A percentile compares a stretch with the other conserved stretches of the same genome.
Conservation (phyloP, 1,140 invertebrate species). For the Carposina sasakii region DNA sequence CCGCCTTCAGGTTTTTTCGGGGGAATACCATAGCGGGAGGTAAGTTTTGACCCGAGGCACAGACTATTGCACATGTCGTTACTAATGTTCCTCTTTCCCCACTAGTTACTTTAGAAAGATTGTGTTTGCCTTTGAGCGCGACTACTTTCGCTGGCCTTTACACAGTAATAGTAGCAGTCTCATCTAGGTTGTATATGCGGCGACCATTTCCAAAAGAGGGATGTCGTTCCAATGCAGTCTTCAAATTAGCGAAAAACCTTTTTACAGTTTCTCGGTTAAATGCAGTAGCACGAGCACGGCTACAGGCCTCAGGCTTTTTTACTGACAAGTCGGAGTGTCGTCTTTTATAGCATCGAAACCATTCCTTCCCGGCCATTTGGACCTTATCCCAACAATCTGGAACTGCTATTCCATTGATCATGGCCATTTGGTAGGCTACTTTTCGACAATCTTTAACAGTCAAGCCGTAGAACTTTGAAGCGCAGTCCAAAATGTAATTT, state of each 20-base stretch:
- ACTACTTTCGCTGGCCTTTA: too few relatives aligned
- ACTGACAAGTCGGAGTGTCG: constrained; percentile 46
- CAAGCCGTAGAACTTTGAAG: constrained; percentile 37
- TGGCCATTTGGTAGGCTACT: constrained; percentile 54
- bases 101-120: constrained; percentile 52
- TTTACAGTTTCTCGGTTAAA: too few relatives aligned
- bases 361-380: constrained; percentile 43
- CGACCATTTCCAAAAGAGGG: too few relatives aligned
- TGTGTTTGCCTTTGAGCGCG: too few relatives aligned
- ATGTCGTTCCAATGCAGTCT: too few relatives aligned
- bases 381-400: constrained; percentile 39
- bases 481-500: too few relatives aligned
- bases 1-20: constrained; percentile 43
- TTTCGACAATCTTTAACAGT: constrained; percentile 30
- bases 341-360: constrained; percentile 49
- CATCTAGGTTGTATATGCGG: too few relatives aligned
- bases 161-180: too few relatives aligned
- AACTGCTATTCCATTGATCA: constrained; percentile 33
- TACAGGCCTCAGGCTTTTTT: constrained; percentile 54
- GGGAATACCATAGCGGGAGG: constrained; percentile 44
- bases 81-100: constrained; percentile 59
- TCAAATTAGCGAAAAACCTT: too few relatives aligned
- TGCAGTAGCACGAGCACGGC: constrained; percentile 48
- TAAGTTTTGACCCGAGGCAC: constrained; percentile 29
- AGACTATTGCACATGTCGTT: constrained; percentile 48